phyloP scores from a whole-genome alignment of 2,113 vertebrate species.

The Lagopus muta region DNA sequence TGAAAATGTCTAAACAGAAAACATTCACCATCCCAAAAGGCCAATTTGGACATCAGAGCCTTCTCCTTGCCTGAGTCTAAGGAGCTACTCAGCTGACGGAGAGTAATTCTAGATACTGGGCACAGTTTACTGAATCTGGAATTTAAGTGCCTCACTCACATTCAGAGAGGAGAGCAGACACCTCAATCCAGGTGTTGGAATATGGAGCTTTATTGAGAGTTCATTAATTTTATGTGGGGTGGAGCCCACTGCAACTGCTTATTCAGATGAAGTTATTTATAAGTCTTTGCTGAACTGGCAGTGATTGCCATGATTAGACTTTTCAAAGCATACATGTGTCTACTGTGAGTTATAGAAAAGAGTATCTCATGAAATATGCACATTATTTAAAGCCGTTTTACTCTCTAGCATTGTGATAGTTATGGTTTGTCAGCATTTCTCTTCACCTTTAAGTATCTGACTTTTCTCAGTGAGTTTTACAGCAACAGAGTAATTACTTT shows the following conservation, averaged over 20 bases:
- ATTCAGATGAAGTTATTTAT: conserved; percentile 46
- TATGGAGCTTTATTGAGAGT: background rate
- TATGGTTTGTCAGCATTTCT: conserved; percentile 21
- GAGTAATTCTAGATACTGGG: background rate
- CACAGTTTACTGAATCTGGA: background rate
- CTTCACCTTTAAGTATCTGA: background rate
- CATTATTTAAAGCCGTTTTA: conserved; percentile 28
- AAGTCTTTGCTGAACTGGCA: conserved; percentile 49
- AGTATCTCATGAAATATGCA: conserved; percentile 28
- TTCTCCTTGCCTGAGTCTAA: background rate
- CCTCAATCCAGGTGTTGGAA: background rate
- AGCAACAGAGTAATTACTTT: background rate
- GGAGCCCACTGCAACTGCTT: background rate
- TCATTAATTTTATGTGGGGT: background rate
- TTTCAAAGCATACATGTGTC: conserved; percentile 17
- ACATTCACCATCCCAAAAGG: background rate
- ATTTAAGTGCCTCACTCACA: background rate
- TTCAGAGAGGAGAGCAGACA: background rate
- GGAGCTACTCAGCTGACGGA: background rate
- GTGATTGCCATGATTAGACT: conserved; percentile 24
- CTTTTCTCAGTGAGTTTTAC: conserved; percentile 8
- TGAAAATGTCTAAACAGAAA: background rate
- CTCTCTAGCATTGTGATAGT: background rate
- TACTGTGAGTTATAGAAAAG: conserved; percentile 36
- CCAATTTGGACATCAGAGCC: background rate